These are phyloP conservation scores for Pholis gunnellus DNA, from an alignment of 2,113 vertebrate genomes.

Conservation along the genomic window DNA sequence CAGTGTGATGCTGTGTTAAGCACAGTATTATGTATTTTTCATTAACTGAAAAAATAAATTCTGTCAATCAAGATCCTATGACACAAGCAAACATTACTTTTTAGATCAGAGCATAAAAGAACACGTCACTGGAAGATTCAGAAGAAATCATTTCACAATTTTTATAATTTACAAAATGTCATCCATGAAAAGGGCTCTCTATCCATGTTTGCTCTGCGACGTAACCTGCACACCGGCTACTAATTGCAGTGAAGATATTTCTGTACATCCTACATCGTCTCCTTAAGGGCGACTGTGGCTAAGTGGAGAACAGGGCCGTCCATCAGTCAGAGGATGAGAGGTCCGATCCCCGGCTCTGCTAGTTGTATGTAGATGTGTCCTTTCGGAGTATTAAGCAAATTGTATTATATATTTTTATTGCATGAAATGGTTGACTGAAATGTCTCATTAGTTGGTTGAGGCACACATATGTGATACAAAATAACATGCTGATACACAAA, in stretches of 20 bases:
- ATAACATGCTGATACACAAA: neutral
- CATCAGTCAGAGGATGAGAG: too few species aligned
- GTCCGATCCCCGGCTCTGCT: too few species aligned
- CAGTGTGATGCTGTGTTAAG: conserved; percentile 48
- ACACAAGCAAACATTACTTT: neutral
- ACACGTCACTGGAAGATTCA: too few species aligned
- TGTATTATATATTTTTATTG: conserved; percentile 29
- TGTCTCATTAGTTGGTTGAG: neutral
- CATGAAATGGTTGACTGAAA: neutral
- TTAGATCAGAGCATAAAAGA: neutral
- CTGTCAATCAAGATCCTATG: neutral
- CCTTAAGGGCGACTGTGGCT: too few species aligned
- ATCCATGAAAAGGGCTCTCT: neutral
- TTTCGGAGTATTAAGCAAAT: conserved; percentile 46
- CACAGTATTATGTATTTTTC: conserved; percentile 20
- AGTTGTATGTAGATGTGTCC: too few species aligned
- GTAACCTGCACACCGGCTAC: neutral
- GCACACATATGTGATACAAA: neutral
- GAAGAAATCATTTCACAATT: neutral
- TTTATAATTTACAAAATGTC: neutral
- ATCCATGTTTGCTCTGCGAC: neutral
- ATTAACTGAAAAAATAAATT: neutral
- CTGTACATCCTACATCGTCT: too few species aligned
- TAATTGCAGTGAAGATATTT: neutral
- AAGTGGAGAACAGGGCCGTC: too few species aligned